Evolutionary conservation across 2,888 invertebrate species (phyloP).

Genomic region (Microplitis manilae): DNA sequence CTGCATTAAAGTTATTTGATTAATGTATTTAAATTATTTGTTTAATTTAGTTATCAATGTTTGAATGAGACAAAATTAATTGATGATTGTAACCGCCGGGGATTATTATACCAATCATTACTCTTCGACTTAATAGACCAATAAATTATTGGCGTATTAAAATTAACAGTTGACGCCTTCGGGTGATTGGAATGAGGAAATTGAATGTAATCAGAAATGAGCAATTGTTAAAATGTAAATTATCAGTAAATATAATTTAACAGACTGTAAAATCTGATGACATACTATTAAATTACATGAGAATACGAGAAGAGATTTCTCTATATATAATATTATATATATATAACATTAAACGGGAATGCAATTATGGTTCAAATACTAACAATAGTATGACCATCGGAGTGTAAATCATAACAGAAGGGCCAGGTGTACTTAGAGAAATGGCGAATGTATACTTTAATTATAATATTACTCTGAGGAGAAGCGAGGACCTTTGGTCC

Average conservation of each 20-base stretch:
- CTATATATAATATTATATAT: not conserved
- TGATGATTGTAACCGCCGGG: not conserved
- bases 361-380: constrained; percentile 59
- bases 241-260: not conserved
- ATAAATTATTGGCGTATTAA: constrained; percentile 23
- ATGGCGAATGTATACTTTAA: constrained; percentile 66
- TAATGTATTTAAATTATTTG: not conserved
- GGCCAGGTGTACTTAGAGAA: constrained; percentile 25
- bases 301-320: not conserved
- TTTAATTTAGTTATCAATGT: not conserved
- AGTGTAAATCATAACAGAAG: constrained; percentile 58
- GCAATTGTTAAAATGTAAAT: not conserved
- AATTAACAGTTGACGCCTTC: constrained; percentile 23
- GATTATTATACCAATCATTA: constrained; percentile 15
- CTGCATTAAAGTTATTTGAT: constrained; percentile 6
- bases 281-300: not conserved
- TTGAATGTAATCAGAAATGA: constrained; percentile 21
- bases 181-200: constrained; percentile 9
- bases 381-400: constrained; percentile 57
- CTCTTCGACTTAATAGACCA: constrained; percentile 21
- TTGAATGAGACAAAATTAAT: not conserved
- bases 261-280: not conserved
- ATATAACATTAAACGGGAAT: constrained; percentile 41
- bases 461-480: constrained; percentile 66
- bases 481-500: constrained; percentile 49